A percentile compares a stretch with the other conserved stretches of the same genome.
Evolutionary conservation across 2,113 vertebrate species (phyloP).

Genomic region (Ranitomeya variabilis): DNA sequence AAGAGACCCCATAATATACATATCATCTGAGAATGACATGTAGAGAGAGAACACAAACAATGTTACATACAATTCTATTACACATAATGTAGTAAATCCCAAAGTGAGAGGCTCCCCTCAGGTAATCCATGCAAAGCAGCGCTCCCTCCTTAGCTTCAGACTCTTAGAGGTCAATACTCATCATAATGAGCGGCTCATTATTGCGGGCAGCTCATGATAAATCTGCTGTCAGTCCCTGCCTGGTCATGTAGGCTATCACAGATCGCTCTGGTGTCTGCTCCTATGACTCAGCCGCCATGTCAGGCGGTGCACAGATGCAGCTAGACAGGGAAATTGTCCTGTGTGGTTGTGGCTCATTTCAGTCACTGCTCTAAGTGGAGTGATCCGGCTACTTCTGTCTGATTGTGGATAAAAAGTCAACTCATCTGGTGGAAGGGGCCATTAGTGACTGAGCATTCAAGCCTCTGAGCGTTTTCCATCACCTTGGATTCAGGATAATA

Average conservation of each 20-base stretch:
- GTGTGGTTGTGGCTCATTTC: slow-evolving; percentile 2
- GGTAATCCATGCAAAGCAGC: not conserved
- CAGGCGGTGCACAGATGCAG: not conserved
- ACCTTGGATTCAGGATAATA: not conserved
- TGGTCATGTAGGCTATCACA: not conserved
- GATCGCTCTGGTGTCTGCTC: not conserved
- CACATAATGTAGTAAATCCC: not conserved
- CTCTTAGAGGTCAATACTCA: not conserved
- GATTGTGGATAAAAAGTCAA: not conserved
- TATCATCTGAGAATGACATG: too few species aligned
- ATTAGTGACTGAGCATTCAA: not conserved
- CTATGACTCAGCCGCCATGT: not conserved
- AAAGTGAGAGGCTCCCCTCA: not conserved
- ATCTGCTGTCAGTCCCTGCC: not conserved
- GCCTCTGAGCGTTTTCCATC: not conserved
- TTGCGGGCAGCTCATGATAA: not conserved
- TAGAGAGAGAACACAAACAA: too few species aligned
- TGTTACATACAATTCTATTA: not conserved
- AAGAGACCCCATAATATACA: too few species aligned
- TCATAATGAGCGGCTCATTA: not conserved
- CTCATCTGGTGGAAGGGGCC: not conserved
- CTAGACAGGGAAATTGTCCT: not conserved
- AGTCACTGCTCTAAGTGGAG: slow-evolving; percentile 9
- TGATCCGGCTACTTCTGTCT: not conserved
- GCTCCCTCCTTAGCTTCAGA: not conserved